A percentile compares a stretch with the other conserved stretches of the same genome.
phyloP scores from a whole-genome alignment of 2,113 vertebrate species.

The Xyliphius kryptos region DNA sequence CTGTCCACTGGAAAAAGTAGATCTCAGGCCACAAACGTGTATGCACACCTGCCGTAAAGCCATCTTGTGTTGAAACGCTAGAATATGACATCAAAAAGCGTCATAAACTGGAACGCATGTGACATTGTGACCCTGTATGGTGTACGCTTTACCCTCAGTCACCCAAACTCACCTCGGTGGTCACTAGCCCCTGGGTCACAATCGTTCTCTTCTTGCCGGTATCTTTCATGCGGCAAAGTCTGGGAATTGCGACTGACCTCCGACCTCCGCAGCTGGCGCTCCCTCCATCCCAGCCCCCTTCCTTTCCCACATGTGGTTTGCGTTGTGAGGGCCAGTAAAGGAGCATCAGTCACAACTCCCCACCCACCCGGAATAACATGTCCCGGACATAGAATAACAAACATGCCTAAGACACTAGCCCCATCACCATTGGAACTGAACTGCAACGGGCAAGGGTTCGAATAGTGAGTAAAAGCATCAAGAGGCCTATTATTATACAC shows the following conservation, averaged over 20 bases:
- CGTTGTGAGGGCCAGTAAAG: slow-evolving; percentile 16
- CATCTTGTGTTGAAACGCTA: too few species aligned
- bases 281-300: slow-evolving; percentile 10
- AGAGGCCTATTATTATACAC: too few species aligned
- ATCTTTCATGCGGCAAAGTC: slow-evolving; percentile 37
- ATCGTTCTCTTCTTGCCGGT: background rate
- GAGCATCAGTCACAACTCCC: slow-evolving; percentile 6
- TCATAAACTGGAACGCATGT: too few species aligned
- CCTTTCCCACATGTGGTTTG: slow-evolving; percentile 34
- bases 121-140: too few species aligned
- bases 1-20: too few species aligned
- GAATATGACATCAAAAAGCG: too few species aligned
- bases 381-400: slow-evolving; percentile 29
- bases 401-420: slow-evolving; percentile 10
- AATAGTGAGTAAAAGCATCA: too few species aligned
- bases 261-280: slow-evolving; percentile 48
- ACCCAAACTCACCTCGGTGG: too few species aligned
- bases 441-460: too few species aligned
- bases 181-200: background rate
- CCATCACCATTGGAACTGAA: background rate
- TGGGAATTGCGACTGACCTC: slow-evolving; percentile 39
- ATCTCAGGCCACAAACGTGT: too few species aligned
- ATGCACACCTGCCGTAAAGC: too few species aligned
- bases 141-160: too few species aligned
- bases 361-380: slow-evolving; percentile 23